Percentiles rank a stretch among this genome's conserved stretches.
These are phyloP conservation scores for Malacosoma neustria DNA, from an alignment of 2,888 invertebrate genomes.

Conservation along the genomic window DNA sequence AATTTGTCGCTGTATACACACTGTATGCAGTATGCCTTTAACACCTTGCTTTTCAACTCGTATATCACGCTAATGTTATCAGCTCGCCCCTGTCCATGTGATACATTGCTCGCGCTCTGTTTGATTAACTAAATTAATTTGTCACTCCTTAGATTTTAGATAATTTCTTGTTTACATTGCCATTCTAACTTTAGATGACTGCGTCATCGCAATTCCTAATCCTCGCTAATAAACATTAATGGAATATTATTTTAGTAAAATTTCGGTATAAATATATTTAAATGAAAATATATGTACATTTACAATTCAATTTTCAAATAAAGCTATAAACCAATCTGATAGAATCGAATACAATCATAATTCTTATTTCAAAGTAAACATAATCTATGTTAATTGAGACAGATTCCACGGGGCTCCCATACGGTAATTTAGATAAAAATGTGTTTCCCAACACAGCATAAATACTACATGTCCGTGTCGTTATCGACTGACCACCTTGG, in stretches of 20 bases:
- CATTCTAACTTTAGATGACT: neutral
- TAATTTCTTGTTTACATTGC: constrained; percentile 35
- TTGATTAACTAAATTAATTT: constrained; percentile 72
- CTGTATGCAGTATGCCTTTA: constrained; percentile 26
- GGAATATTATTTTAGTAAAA: no score
- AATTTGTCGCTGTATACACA: no score
- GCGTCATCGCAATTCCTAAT: no score
- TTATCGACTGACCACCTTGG: constrained; percentile 64
- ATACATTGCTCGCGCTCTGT: constrained; percentile 53
- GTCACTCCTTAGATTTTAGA: constrained; percentile 39
- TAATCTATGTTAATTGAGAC: constrained; percentile 45
- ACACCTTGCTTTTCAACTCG: constrained; percentile 35
- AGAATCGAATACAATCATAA: neutral
- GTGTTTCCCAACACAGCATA: constrained; percentile 53
- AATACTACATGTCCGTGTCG: constrained; percentile 56
- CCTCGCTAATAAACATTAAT: neutral
- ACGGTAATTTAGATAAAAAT: constrained; percentile 64
- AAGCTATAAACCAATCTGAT: neutral
- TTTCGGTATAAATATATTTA: no score
- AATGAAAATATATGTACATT: no score
- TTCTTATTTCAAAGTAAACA: neutral
- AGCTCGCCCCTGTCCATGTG: constrained; percentile 51
- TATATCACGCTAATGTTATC: constrained; percentile 69
- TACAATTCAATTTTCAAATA: neutral
- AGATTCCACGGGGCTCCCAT: constrained; percentile 58